Percentiles rank a stretch among this genome's conserved stretches.
These are phyloP conservation scores for Tortrix viridana DNA, from an alignment of 2,888 invertebrate species.

Conservation along the genomic window DNA sequence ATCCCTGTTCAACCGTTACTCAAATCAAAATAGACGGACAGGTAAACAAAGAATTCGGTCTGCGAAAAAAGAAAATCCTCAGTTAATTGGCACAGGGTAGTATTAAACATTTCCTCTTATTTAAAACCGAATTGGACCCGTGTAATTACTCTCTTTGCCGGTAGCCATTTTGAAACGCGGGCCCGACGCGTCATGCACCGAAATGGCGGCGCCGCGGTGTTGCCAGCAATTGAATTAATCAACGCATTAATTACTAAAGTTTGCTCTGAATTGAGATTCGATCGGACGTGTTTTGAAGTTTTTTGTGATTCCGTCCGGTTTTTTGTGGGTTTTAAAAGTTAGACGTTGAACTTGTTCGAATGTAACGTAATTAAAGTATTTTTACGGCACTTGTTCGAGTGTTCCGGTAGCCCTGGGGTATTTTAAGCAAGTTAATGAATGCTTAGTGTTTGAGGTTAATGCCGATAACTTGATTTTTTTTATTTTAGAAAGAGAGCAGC, in stretches of 20 bases:
- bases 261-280: constrained; percentile 62
- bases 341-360: too few species aligned
- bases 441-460: too few species aligned
- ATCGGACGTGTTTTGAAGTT: not conserved
- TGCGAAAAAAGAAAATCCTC: constrained; percentile 38
- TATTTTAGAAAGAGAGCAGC: too few species aligned
- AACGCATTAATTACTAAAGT: constrained; percentile 73
- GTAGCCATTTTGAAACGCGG: constrained; percentile 17
- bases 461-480: too few species aligned
- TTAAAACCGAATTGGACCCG: constrained; percentile 43
- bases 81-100: constrained; percentile 41
- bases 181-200: constrained; percentile 6
- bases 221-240: constrained; percentile 50
- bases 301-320: not conserved
- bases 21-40: constrained; percentile 7
- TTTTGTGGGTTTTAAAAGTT: not conserved
- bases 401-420: too few species aligned
- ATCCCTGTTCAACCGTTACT: constrained; percentile 14
- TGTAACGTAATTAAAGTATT: too few species aligned
- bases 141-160: constrained; percentile 43
- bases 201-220: constrained; percentile 16
- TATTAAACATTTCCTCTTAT: constrained; percentile 44
- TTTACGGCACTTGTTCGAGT: not conserved
- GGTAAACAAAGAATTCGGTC: constrained; percentile 24
- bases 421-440: too few species aligned